These are phyloP conservation scores for Cordylochernes scorpioides DNA, from an alignment of 2,888 invertebrate genomes.

Conservation along the genomic window DNA sequence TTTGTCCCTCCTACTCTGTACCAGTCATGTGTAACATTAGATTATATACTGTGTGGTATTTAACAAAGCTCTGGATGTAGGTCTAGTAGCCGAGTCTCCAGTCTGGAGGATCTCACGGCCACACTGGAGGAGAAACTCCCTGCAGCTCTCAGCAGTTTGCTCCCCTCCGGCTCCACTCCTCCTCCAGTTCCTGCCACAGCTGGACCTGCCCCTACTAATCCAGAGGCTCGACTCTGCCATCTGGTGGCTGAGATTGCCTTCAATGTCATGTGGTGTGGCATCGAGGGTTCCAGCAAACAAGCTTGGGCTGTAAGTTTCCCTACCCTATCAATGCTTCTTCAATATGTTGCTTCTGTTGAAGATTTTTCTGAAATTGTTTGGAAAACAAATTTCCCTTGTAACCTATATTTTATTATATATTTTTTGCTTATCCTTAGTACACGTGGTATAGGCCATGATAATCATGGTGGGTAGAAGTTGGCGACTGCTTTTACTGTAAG, in stretches of 20 bases:
- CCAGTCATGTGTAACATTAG: no score
- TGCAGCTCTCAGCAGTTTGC: background rate
- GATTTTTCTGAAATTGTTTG: no score
- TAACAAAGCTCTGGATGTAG: background rate
- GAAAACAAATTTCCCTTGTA: no score
- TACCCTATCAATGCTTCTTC: constrained; percentile 3
- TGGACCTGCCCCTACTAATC: background rate
- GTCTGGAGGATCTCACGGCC: constrained; percentile 5
- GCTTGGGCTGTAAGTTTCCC: constrained; percentile 28
- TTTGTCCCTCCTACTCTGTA: no score
- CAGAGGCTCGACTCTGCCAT: constrained; percentile 31
- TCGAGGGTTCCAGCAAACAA: constrained; percentile 28
- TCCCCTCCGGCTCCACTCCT: background rate
- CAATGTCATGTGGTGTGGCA: constrained; percentile 31
- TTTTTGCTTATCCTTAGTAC: no score
- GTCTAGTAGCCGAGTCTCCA: constrained; percentile 3
- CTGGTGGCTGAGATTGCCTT: constrained; percentile 27
- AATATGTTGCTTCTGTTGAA: no score
- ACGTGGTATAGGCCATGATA: no score
- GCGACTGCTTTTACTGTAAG: no score
- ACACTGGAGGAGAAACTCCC: constrained; percentile 7
- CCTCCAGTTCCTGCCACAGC: background rate
- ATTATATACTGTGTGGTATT: constrained; percentile 1
- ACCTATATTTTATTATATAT: no score
- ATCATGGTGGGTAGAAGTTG: no score